phyloP scores from a whole-genome alignment of 2,113 vertebrate species.

The Cygnus atratus region DNA sequence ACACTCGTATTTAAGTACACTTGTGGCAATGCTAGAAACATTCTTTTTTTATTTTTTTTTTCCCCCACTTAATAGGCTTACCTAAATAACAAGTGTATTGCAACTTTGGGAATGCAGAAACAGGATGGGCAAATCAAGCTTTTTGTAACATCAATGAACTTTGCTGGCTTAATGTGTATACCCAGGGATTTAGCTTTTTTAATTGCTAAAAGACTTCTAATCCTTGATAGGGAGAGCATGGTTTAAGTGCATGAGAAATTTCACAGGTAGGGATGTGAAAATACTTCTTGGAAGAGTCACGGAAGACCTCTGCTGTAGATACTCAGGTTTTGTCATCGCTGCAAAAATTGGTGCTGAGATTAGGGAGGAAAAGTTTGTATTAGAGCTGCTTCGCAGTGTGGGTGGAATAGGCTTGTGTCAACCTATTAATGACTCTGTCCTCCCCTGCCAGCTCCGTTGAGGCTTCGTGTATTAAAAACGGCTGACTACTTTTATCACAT shows the following conservation, averaged over 20 bases:
- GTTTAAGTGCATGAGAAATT: not conserved
- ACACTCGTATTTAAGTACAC: not conserved
- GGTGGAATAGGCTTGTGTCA: not conserved
- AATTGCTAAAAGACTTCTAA: not conserved
- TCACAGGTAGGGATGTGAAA: not conserved
- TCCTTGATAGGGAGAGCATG: not conserved
- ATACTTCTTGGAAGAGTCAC: not conserved
- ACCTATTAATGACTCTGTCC: not conserved
- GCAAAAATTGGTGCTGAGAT: not conserved
- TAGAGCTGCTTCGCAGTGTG: not conserved
- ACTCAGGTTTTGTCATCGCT: not conserved
- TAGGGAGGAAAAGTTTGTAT: not conserved
- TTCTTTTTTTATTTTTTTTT: not conserved
- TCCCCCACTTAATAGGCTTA: not conserved
- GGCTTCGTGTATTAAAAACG: slow-evolving; percentile 2
- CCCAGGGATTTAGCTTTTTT: not conserved
- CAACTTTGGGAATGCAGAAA: not conserved
- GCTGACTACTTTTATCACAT: not conserved
- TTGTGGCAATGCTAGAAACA: not conserved
- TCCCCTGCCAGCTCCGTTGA: not conserved
- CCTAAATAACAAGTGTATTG: not conserved
- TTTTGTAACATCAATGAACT: not conserved
- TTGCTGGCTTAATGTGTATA: not conserved
- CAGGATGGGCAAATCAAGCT: not conserved
- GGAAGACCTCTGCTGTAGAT: not conserved